Evolutionary conservation across 2,888 invertebrate species (phyloP).

Genomic region (Eurois occulta): DNA sequence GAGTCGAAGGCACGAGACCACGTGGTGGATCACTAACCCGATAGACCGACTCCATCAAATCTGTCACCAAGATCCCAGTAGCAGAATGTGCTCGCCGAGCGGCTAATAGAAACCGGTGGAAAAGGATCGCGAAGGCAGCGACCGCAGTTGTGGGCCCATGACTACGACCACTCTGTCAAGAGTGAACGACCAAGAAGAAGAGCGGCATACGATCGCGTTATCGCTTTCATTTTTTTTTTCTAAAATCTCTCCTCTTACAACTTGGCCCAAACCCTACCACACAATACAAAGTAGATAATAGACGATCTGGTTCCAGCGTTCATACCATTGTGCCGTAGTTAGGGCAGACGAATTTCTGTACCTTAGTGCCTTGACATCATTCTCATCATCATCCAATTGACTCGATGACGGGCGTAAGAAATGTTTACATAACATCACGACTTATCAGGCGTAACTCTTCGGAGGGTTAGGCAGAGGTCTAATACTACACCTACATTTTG

Average conservation of each 20-base stretch:
- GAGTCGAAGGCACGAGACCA: too few species aligned
- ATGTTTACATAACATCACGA: background rate
- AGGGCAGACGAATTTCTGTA: constrained; percentile 64
- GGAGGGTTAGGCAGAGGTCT: background rate
- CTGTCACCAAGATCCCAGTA: too few species aligned
- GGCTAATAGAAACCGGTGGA: too few species aligned
- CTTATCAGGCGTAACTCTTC: background rate
- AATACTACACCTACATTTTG: background rate
- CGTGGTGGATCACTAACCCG: too few species aligned
- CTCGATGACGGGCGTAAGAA: background rate
- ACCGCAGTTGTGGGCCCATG: too few species aligned
- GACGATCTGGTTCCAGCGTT: constrained; percentile 44
- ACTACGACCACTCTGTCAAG: too few species aligned
- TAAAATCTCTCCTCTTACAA: background rate
- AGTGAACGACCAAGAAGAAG: too few species aligned
- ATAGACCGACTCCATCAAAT: too few species aligned
- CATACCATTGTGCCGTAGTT: constrained; percentile 63
- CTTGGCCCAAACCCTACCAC: background rate
- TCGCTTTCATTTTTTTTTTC: background rate
- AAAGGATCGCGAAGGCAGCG: too few species aligned
- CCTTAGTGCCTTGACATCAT: constrained; percentile 64
- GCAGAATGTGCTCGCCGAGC: too few species aligned
- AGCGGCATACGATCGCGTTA: too few species aligned
- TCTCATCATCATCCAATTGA: constrained; percentile 65
- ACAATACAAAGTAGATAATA: constrained; percentile 67